Conservation (phyloP, 2,888 invertebrate species). For the Caenorhabditis doughertyi region DNA sequence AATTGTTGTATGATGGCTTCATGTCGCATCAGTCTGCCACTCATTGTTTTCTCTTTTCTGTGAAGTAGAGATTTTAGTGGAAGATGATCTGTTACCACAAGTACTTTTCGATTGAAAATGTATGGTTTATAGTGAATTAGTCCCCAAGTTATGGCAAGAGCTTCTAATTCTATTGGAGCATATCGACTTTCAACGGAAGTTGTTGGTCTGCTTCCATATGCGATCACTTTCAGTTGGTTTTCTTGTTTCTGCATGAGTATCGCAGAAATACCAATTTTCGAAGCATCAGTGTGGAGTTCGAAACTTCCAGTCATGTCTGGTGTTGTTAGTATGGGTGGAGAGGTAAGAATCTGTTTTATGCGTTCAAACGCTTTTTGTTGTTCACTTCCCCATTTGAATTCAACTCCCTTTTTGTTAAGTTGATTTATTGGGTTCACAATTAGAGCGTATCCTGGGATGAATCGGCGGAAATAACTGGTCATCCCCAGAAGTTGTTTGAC, state of each 20-base stretch:
- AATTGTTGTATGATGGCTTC: constrained; percentile 10
- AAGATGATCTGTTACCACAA: constrained; percentile 31
- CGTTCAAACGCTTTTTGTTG: constrained; percentile 52
- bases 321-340: constrained; percentile 53
- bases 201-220: constrained; percentile 48
- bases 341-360: constrained; percentile 46
- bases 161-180: constrained; percentile 55
- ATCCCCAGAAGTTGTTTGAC: constrained; percentile 64
- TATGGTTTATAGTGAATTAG: constrained; percentile 48
- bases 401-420: constrained; percentile 45
- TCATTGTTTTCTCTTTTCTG: constrained; percentile 18
- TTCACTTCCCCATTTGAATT: constrained; percentile 47
- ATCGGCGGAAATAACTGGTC: constrained; percentile 63
- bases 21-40: constrained; percentile 7
- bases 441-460: constrained; percentile 62
- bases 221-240: constrained; percentile 28
- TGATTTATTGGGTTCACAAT: constrained; percentile 59
- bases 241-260: constrained; percentile 46
- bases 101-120: constrained; percentile 31
- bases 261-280: constrained; percentile 50
- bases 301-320: constrained; percentile 29
- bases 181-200: constrained; percentile 37
- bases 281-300: constrained; percentile 60
- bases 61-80: constrained; percentile 21
- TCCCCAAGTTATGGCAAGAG: constrained; percentile 47